A percentile compares a stretch with the other conserved stretches of the same genome.
phyloP scores from a whole-genome alignment of 2,888 invertebrate genomes.

The Mamestra brassicae region DNA sequence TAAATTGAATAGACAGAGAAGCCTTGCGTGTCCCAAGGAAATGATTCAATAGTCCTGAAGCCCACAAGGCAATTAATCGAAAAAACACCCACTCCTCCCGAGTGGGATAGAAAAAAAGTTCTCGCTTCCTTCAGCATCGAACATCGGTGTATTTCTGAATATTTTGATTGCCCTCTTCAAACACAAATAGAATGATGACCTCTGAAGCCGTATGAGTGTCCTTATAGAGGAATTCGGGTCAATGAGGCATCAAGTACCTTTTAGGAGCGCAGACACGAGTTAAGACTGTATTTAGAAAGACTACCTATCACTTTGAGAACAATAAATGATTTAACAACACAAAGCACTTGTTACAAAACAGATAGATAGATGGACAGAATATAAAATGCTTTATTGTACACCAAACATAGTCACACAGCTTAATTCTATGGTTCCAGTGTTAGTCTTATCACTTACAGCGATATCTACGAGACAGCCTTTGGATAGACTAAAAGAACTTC shows the following conservation, averaged over 20 bases:
- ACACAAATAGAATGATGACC: constrained; percentile 18
- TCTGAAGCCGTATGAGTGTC: constrained; percentile 20
- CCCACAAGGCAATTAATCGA: constrained; percentile 23
- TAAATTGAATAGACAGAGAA: background rate
- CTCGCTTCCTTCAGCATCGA: background rate
- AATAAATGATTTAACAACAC: background rate
- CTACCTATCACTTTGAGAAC: background rate
- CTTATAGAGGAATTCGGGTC: constrained; percentile 20
- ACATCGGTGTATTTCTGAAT: constrained; percentile 21
- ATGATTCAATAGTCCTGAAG: constrained; percentile 10
- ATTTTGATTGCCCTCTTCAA: constrained; percentile 32
- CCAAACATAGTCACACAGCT: no score
- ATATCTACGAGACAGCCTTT: no score
- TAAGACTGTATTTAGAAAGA: background rate
- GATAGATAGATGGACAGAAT: no score
- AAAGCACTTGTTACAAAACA: background rate
- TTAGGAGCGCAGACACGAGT: background rate
- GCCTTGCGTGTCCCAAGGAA: background rate
- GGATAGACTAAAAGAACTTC: no score
- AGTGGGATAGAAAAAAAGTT: background rate
- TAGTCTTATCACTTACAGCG: no score
- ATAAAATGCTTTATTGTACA: no score
- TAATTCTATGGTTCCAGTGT: no score
- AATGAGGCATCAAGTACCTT: constrained; percentile 28
- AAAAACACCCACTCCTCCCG: background rate